A percentile compares a stretch with the other conserved stretches of the same genome.
These are phyloP conservation scores for Oceanodroma leucorhoa DNA, from an alignment of 2,797 vertebrate genomes.

Conservation along the genomic window DNA sequence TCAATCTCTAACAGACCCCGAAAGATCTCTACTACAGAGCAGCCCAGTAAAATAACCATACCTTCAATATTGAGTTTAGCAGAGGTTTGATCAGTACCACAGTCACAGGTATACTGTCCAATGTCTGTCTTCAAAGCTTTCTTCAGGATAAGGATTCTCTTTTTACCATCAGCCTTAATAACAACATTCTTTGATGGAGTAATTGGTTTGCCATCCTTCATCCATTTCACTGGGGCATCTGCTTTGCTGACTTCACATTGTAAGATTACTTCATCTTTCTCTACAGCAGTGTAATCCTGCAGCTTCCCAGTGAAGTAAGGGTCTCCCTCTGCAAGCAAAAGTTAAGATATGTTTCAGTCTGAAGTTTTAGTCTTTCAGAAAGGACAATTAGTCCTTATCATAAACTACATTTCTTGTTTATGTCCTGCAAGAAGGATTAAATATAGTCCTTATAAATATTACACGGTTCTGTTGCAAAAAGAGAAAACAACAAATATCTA, in stretches of 20 bases:
- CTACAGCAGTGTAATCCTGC: conserved; percentile 93
- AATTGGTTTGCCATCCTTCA: conserved; percentile 91
- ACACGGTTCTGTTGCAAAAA: not conserved
- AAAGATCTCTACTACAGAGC: not conserved
- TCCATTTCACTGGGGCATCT: conserved; percentile 91
- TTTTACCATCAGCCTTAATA: conserved; percentile 89
- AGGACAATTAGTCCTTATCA: not conserved
- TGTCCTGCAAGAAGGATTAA: not conserved
- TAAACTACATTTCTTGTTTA: not conserved
- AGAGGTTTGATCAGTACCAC: conserved; percentile 91
- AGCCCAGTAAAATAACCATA: conserved; percentile 47
- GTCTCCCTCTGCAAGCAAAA: conserved; percentile 87
- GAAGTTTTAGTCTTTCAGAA: not conserved
- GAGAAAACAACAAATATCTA: not conserved
- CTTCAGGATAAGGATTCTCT: conserved; percentile 88
- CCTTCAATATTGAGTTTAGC: conserved; percentile 93
- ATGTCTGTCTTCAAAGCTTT: conserved; percentile 91
- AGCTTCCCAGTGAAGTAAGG: conserved; percentile 94
- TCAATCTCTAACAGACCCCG: not conserved
- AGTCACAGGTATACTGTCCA: conserved; percentile 92
- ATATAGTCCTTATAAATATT: not conserved
- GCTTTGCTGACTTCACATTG: conserved; percentile 95
- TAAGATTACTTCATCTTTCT: conserved; percentile 91
- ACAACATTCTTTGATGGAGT: conserved; percentile 88
- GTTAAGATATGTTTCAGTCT: not conserved